Percentiles rank a stretch among this genome's conserved stretches.
Evolutionary conservation across 2,888 invertebrate genomes (phyloP).

Genomic region (Agonopterix subpropinquella): DNA sequence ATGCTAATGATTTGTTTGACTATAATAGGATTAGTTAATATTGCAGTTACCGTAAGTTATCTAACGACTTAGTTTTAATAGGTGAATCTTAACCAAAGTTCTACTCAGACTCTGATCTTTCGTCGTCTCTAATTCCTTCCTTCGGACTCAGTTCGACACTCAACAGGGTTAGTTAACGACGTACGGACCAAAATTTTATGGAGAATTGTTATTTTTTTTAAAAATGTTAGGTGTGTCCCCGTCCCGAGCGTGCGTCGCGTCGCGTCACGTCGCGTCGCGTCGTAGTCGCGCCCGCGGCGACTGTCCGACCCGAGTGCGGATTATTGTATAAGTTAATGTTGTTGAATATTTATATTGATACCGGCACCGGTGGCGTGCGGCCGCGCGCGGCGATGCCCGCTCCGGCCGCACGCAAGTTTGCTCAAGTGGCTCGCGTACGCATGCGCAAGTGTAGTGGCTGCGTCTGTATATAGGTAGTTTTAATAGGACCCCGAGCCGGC

Average conservation of each 20-base stretch:
- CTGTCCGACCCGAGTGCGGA: constrained; percentile 26
- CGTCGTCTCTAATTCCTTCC: constrained; percentile 46
- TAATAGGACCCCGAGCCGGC: constrained; percentile 31
- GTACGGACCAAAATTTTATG: constrained; percentile 50
- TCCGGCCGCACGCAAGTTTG: constrained; percentile 45
- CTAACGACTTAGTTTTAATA: constrained; percentile 54
- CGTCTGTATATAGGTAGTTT: constrained; percentile 63
- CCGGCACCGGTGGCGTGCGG: constrained; percentile 6
- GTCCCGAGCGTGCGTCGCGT: constrained; percentile 35
- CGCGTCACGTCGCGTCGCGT: constrained; percentile 26
- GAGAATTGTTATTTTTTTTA: constrained; percentile 34
- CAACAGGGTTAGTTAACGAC: constrained; percentile 58
- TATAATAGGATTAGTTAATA: constrained; percentile 52
- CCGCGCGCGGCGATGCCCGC: constrained; percentile 8
- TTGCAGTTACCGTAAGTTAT: constrained; percentile 70
- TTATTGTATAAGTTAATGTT: constrained; percentile 26
- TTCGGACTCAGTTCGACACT: constrained; percentile 43
- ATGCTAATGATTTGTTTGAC: constrained; percentile 21
- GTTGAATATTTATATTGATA: constrained; percentile 34
- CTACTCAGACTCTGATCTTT: constrained; percentile 49
- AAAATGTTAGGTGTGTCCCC: constrained; percentile 41
- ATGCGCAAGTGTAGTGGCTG: constrained; percentile 56
- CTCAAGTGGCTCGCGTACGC: constrained; percentile 61
- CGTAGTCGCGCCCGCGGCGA: constrained; percentile 20
- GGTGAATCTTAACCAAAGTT: constrained; percentile 69